Base-by-base conservation (phyloP, 2,113 vertebrate species). In the Platanista minor region DNA sequence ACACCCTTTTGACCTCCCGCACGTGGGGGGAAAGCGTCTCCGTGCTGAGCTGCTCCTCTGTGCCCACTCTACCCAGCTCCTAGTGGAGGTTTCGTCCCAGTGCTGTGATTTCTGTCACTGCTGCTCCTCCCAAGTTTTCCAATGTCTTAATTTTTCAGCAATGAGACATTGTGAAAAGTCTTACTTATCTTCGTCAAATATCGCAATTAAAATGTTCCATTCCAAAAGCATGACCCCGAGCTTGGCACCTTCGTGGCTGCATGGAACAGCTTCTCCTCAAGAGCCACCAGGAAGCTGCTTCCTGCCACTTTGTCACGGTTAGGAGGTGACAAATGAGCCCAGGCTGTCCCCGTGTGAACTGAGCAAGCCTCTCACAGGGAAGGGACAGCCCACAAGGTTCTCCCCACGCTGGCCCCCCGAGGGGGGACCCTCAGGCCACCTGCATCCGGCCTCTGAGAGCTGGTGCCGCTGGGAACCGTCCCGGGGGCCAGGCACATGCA, bases 161-260 rank as follows among this genome's bases (percentile, higher is more conserved):
- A 87, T 39, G 33, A 82, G 91, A 39, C 66, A 11, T 66, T 74
- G 49, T 91, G 84, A 83, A 78, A 96, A 80, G 11, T n/a, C 77
- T 57, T 92, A 85, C 94, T 97, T 93, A 92, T 97, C 84, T 93
- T 62, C 82, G 62, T 77, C 75, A 61, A 94, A 80, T 62, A 93
- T 95, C 90, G 75, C 67, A 80, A 52, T 95, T 84, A 89, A 95
- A 95, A 96, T 57, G 75, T 97, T 86, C 87, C 95, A 66, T 94
- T 95, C 96, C 57, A 43, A 31, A 41, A 91, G 15, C 87, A 59
- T n/a, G 87, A 97, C 72, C 57, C 69, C 57, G 29, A 39, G 59
- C 36, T 41, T 90, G 96, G 96, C 96, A 95, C 49, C 49, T 95
- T 85, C 1, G 0, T 46, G 54, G 64, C 6, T 64, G 46, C 67